Base-by-base conservation (phyloP, 2,888 invertebrate species). In the Hanleya hanleyi region DNA sequence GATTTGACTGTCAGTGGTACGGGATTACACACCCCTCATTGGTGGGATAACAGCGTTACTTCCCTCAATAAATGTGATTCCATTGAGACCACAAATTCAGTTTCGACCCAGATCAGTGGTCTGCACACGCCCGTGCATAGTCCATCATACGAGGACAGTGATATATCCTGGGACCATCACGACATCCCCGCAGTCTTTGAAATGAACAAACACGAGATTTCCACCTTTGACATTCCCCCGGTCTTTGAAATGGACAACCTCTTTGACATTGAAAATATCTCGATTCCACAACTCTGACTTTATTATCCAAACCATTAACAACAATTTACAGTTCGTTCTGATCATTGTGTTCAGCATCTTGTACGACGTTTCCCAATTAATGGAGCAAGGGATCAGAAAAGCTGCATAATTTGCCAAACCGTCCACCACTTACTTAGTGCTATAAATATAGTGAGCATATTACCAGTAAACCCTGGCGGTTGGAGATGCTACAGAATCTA, bases 1-100 rank as follows among this genome's bases (percentile, higher is more conserved):
- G 89, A 90, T 79, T 80, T 90, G 67, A 88, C 88, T 12, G 84
- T 90, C 36, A 84, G 84, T 9, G 90, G 90, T n/a, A 81, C 83
- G 6, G 82, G 86, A n/a, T 89, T 90, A 41, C 81, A 82, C 69
- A 85, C 89, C 1, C 90, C 90, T 0, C 86, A 85, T n/a, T 90
- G 90, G 89, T 90, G 90, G 90, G 76, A 76, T 29, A 86, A 87
- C 47, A 78, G 29, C 50, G 64, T 64, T 9, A 61, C 36, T 29
- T 22, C n/a, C 37, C 61, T 5, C 66, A 33, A 33, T 41, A 47
- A 9, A 33, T 41, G n/a, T 49, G 37, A 36, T 6, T 36, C 12
- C 37, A 41, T 26, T 57, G 67, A n/a, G 36, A 67, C 26, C 73
- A 15, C 70, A 76, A 15, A 51, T 70, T 61, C 77, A 71, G 41